These are phyloP conservation scores for Squalus acanthias DNA, from an alignment of 2,797 vertebrate species.

Conservation along the genomic window DNA sequence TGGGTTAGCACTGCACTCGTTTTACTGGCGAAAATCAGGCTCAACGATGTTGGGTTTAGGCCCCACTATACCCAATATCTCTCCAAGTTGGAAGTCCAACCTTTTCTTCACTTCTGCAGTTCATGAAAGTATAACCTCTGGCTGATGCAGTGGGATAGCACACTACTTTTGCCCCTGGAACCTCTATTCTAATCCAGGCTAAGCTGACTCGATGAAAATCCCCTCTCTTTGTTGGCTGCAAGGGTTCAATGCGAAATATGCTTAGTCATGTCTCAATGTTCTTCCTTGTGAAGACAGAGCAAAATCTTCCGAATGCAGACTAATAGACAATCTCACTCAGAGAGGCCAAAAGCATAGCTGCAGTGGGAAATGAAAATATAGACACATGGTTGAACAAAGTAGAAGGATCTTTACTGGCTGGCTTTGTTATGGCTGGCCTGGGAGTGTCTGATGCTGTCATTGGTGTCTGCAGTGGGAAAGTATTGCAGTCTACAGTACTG, in stretches of 20 bases:
- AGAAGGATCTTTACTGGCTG: neutral
- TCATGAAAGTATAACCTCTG: neutral
- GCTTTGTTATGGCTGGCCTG: neutral
- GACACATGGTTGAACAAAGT: no score
- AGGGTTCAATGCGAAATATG: neutral
- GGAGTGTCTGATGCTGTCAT: neutral
- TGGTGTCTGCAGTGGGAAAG: neutral
- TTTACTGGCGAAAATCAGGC: neutral
- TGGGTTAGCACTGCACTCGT: neutral
- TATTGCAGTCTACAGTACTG: neutral
- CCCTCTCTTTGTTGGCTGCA: neutral
- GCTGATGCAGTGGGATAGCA: neutral
- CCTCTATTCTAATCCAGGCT: neutral
- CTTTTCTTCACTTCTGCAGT: neutral
- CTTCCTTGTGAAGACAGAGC: neutral
- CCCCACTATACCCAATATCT: neutral
- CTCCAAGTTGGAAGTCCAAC: neutral
- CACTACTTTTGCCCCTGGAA: neutral
- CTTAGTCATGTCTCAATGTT: neutral
- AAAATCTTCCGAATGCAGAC: neutral
- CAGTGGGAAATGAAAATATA: neutral
- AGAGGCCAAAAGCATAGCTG: neutral
- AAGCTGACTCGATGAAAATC: neutral
- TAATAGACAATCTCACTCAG: neutral
- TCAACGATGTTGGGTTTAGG: neutral